Evolutionary conservation across 2,888 invertebrate genomes (phyloP).

Genomic region (Lysandra coridon): DNA sequence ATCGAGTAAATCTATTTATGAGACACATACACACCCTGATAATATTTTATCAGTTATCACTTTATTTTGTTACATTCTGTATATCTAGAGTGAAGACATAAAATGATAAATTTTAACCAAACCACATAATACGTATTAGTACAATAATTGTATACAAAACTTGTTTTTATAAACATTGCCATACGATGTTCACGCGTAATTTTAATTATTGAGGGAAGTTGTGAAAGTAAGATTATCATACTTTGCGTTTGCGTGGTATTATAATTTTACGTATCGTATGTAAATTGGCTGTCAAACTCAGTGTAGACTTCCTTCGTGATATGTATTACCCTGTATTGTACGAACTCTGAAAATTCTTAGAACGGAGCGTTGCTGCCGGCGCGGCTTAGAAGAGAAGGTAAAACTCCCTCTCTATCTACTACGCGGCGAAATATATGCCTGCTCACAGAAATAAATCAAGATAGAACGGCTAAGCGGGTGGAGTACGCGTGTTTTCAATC

Average conservation of each 20-base stretch:
- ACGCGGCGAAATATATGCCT: not conserved
- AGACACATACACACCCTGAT: too few relatives aligned
- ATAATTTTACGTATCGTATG: conserved; percentile 16
- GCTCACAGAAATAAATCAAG: too few relatives aligned
- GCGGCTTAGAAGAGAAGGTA: not conserved
- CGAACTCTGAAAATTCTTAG: not conserved
- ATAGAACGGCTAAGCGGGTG: too few relatives aligned
- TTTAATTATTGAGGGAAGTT: not conserved
- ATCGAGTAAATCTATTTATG: too few relatives aligned
- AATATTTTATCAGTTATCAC: too few relatives aligned
- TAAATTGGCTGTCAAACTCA: conserved; percentile 8
- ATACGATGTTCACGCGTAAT: not conserved
- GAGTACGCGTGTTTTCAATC: too few relatives aligned
- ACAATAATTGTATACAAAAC: not conserved
- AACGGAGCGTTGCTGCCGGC: not conserved
- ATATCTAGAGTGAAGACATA: not conserved
- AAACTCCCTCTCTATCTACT: not conserved
- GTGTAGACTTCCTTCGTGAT: not conserved
- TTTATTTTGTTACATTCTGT: too few relatives aligned
- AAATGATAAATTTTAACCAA: not conserved
- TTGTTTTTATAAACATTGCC: not conserved
- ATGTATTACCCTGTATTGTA: not conserved
- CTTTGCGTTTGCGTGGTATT: conserved; percentile 1
- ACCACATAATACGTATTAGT: not conserved
- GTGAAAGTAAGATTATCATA: not conserved